Percentiles rank a stretch among this genome's conserved stretches.
phyloP scores from a whole-genome alignment of 2,113 vertebrate species.

The Uria aalge region DNA sequence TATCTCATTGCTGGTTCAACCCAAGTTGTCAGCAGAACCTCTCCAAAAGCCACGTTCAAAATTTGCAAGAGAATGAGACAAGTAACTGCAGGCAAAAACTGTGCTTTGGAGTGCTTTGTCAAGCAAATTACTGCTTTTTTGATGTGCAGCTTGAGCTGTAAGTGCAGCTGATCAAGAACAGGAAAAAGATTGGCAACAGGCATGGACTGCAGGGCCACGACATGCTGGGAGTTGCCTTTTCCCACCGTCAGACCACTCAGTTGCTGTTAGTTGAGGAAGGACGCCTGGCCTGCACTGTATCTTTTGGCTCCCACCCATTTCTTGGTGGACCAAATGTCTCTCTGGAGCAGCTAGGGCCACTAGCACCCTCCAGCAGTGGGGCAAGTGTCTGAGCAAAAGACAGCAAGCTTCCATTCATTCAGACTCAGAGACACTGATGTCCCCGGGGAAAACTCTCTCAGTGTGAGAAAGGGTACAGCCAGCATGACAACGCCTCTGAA shows the following conservation, averaged over 20 bases:
- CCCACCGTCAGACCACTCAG: not conserved
- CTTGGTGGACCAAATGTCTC: not conserved
- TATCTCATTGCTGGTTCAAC: not conserved
- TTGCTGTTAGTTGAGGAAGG: not conserved
- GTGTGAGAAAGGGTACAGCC: not conserved
- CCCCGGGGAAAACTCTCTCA: not conserved
- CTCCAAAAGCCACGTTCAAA: not conserved
- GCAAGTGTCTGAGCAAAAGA: not conserved
- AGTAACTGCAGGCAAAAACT: not conserved
- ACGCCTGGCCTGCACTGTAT: not conserved
- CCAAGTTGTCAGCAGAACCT: not conserved
- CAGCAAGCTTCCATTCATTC: not conserved
- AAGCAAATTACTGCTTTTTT: not conserved
- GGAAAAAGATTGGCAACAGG: not conserved
- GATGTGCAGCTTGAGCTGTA: not conserved
- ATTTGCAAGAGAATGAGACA: not conserved
- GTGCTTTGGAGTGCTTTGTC: not conserved
- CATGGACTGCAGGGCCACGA: not conserved
- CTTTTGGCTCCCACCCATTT: not conserved
- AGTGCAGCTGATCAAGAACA: not conserved
- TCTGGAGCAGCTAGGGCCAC: not conserved
- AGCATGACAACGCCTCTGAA: not conserved
- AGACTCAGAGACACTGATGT: not conserved
- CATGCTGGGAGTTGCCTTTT: not conserved
- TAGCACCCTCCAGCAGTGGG: not conserved